Evolutionary conservation across 2,113 vertebrate genomes (phyloP), one percentile per base, ranked within the genome.

Genomic region (Stigmatopora nigra): DNA sequence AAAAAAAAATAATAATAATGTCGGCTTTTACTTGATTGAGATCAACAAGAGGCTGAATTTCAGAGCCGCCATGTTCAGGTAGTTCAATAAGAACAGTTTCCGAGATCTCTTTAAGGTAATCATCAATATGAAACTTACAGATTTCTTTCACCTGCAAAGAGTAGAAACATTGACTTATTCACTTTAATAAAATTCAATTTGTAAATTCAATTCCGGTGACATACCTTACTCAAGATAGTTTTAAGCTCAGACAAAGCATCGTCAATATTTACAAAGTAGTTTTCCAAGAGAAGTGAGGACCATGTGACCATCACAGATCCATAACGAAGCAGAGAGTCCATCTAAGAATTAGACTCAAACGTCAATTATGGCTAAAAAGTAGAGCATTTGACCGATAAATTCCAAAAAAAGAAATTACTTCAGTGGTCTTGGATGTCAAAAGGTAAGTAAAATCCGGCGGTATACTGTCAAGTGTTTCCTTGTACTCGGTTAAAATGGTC

Each of bases 241-340:
- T 83, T 89, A 70, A 90, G 91, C 46, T 89, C 76, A 84, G 74
- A 48, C 73, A 93, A 78, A 79, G 90, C 85, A 41, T 75, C 62
- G 47, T 92, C 87, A 56, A 89, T 89, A 65, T 92, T 91, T 57
- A 86, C 74, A 76, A 93, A 92, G 80, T 91, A 95, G 69, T 73
- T 89, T 69, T 91, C 89, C 55, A 94, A 78, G 0, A 83, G 84
- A 46, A 92, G 74, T 59, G 92, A 94, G 41, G 92, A 92, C 93
- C 93, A 95, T 3, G 90, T 92, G 59, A 92, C 72, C 63, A 89
- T 73, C 6, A 90, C 91, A 69, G 92, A 84, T 16, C 92, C 93
- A 61, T 88, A 86, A n/a, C 87, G 84, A 70, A 95, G 76, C 5
- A 89, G 90, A 73, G 64, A 70, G 65, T 93, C 91, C 74, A 94